Conservation (phyloP, 2,888 invertebrate species). For the Hypselothyrea guttata region DNA sequence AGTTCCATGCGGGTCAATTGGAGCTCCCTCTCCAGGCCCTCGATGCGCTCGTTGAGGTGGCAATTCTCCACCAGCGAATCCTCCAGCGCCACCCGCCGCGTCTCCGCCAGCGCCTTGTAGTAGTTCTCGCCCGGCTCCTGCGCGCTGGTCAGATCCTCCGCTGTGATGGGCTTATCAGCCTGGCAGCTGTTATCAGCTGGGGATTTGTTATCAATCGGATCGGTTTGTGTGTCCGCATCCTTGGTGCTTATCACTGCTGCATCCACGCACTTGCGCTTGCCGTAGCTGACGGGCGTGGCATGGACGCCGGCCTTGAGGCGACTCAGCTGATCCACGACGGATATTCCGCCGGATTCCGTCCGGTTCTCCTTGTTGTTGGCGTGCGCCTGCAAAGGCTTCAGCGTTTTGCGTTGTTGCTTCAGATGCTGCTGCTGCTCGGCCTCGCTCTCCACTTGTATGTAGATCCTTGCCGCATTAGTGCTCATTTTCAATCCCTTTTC, state of each 20-base stretch:
- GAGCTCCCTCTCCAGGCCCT: constrained; percentile 84
- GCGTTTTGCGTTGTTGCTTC: constrained; percentile 85
- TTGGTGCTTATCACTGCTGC: too few relatives aligned
- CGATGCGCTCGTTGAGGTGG: constrained; percentile 83
- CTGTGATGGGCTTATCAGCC: constrained; percentile 83
- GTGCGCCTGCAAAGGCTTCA: constrained; percentile 89
- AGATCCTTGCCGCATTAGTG: constrained; percentile 79
- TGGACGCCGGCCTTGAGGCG: constrained; percentile 83
- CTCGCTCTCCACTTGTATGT: constrained; percentile 81
- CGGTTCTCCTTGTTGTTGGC: constrained; percentile 90
- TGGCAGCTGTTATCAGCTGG: too few relatives aligned
- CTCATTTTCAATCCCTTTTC: constrained; percentile 79
- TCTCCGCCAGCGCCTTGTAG: constrained; percentile 90
- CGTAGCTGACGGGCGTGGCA: constrained; percentile 80
- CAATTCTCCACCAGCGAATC: constrained; percentile 89
- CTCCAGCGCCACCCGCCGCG: constrained; percentile 87
- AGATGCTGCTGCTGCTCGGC: constrained; percentile 84
- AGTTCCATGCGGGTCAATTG: constrained; percentile 88
- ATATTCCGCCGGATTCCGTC: constrained; percentile 87
- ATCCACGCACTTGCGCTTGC: constrained; percentile 81
- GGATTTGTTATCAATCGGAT: too few relatives aligned
- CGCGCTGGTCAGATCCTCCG: constrained; percentile 87
- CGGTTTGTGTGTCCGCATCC: constrained; percentile 82
- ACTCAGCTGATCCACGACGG: constrained; percentile 83
- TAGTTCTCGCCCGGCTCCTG: constrained; percentile 88